Evolutionary conservation across 2,113 vertebrate genomes (phyloP).

Genomic region (Ancistrus triradiatus): DNA sequence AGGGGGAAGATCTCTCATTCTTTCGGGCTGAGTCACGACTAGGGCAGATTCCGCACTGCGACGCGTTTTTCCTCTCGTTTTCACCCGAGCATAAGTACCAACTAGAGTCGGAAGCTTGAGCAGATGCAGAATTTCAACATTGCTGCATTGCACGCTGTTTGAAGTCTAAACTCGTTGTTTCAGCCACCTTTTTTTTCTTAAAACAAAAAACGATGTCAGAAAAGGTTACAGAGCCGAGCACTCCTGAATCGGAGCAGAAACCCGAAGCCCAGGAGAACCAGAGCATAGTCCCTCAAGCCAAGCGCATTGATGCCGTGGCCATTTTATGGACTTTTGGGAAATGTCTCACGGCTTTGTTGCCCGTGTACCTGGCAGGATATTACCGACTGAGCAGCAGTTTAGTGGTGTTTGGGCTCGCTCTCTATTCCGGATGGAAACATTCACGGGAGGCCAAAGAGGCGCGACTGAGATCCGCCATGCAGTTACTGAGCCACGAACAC

Average conservation of each 20-base stretch:
- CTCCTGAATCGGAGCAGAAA: slow-evolving; percentile 12
- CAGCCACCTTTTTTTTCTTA: too few species aligned
- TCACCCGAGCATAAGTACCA: neutral
- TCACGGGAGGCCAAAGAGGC: slow-evolving; percentile 74
- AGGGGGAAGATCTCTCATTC: slow-evolving; percentile 4
- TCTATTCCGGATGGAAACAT: slow-evolving; percentile 85
- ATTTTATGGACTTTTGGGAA: slow-evolving; percentile 78
- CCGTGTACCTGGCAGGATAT: slow-evolving; percentile 82
- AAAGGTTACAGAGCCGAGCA: slow-evolving; percentile 4
- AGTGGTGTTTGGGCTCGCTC: slow-evolving; percentile 77
- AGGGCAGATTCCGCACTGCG: slow-evolving; percentile 19
- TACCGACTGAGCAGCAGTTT: slow-evolving; percentile 80
- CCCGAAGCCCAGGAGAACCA: slow-evolving; percentile 36
- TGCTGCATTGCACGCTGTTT: neutral
- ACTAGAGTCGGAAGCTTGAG: too few species aligned
- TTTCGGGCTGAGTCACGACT: slow-evolving; percentile 31
- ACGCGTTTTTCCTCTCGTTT: neutral
- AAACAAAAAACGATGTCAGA: slow-evolving; percentile 4
- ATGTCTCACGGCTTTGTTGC: slow-evolving; percentile 77
- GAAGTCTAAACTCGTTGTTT: neutral
- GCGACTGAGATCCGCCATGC: slow-evolving; percentile 69
- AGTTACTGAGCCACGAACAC: slow-evolving; percentile 68
- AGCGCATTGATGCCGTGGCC: slow-evolving; percentile 60
- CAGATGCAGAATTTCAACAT: neutral
- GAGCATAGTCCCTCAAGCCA: slow-evolving; percentile 1